Base-by-base conservation (phyloP, 1,140 invertebrate species). In the Caenorhabditis remanei region DNA sequence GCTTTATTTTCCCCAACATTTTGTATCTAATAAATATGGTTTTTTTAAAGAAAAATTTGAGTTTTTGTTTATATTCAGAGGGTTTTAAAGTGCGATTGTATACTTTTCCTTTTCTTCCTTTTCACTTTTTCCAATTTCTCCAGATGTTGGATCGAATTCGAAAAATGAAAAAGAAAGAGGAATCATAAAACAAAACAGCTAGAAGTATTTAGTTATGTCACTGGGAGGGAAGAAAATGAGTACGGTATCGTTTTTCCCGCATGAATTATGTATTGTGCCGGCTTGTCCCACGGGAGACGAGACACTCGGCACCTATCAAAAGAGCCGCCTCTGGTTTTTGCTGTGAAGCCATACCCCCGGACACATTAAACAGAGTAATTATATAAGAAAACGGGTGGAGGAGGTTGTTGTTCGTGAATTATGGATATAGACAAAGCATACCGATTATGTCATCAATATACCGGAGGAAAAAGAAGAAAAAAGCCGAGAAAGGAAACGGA, bases 401-500 rank as follows among this genome's bases (percentile, higher is more conserved):
- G 13, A 24, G 61, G 24, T 32, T 79, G 43, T 48, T 79, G 71
- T 79, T 21, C 71, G 14, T 79, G 46, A 79, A 79, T 79, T 50
- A 79, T 79, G 71, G 71, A 79, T 79, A 79, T 46, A 79, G 13
- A 79, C 43, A 79, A 79, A 79, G 71, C 43, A 50, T 79, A 79
- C 71, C 71, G 71, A 79, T 79, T 79, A 79, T 79, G 71, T 79
- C 71, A 79, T 79, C 71, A 79, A 79, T 79, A 75, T 75, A 32
- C 32, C 40, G 46, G n/a, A 79, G 71, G 24, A 14, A 7, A 71
- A 71, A 46, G 41, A 21, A 67, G 32, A 67, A 19, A 61, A 11
- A 61, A 61, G 58, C 58, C 24, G 32, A n/a, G 67, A 79, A 11
- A 79, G 40, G 16, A 24, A 41, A 21, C 13, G n/a, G 1, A 48